These are phyloP conservation scores for Hirtodrosophila trivittata DNA, from an alignment of 2,888 invertebrate genomes.

Conservation along the genomic window DNA sequence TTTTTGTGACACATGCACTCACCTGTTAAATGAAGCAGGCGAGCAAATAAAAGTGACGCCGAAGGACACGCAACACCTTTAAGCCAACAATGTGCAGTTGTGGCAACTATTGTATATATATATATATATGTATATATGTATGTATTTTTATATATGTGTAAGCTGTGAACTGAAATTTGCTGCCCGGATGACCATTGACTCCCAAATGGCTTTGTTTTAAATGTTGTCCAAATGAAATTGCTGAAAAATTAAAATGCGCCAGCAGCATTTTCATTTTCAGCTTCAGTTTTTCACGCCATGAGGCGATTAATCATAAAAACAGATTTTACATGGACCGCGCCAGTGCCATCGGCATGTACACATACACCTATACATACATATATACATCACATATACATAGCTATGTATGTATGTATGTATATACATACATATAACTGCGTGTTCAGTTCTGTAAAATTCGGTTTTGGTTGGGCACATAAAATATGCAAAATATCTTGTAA, in stretches of 20 bases:
- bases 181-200: constrained; percentile 26
- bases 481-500: constrained; percentile 76
- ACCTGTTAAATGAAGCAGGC: too few relatives aligned
- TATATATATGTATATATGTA: background rate
- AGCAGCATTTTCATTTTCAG: constrained; percentile 42
- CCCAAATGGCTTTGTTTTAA: constrained; percentile 26
- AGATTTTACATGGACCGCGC: constrained; percentile 60
- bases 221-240: constrained; percentile 49
- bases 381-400: background rate
- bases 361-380: background rate
- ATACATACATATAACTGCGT: background rate
- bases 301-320: constrained; percentile 72
- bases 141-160: background rate
- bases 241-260: constrained; percentile 53
- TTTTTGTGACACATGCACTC: too few relatives aligned
- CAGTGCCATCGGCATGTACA: constrained; percentile 22
- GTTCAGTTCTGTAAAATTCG: constrained; percentile 9
- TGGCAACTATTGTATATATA: too few relatives aligned
- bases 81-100: too few relatives aligned
- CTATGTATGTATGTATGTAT: constrained; percentile 1
- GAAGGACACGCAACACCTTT: too few relatives aligned
- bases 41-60: too few relatives aligned
- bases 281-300: constrained; percentile 46
- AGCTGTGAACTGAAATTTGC: constrained; percentile 1
- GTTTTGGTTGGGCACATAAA: constrained; percentile 47